Evolutionary conservation across 1,140 invertebrate species (phyloP), one percentile per base, ranked within the genome.

Genomic region (Notospermus geniculatus): DNA sequence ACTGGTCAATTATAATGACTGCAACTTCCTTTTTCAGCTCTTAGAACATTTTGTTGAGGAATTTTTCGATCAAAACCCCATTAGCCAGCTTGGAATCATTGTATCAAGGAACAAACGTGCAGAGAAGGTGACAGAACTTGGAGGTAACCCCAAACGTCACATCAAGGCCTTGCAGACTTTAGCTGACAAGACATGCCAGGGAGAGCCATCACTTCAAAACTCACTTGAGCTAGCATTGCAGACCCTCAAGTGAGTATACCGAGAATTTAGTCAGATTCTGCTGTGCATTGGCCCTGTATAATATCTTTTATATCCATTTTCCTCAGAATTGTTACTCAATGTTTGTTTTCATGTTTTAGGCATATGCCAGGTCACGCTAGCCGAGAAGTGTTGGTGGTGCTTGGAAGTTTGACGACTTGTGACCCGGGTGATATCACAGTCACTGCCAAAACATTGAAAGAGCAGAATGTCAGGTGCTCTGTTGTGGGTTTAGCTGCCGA

Each of bases 1-100:
- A n/a, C n/a, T n/a, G n/a, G n/a, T n/a, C n/a, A n/a, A n/a, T n/a
- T 36, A 36, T 36, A 7, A 15, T 7, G 5, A 36, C 46, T 7
- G 5, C 19, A 19, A 7, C 56, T 62, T 64, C 58, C 73, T 80
- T 80, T 83, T 84, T 65, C 75, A 96, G 91, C 82, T 97, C 27
- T 76, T 98, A 55, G 92, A 97, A 83, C 87, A 88, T 65, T 99
- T 98, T 80, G 88, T 98, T 58, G 91, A 95, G 69, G 94, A 97
- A 82, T 98, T 92, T 78, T 97, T 98, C 82, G 95, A 98, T 81
- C 93, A 97, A 83, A 99, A 98, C 84, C 97, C 97, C 41, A 94
- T 99, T 54, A 95, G 93, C 80, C 97, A 99, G 81, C 81, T 99
- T 46, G 96, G 95, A 23, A 84, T 98, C 53, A 91, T 99, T 68